phyloP scores from a whole-genome alignment of 2,888 invertebrate species.

The Rhyacophila evoluta region DNA sequence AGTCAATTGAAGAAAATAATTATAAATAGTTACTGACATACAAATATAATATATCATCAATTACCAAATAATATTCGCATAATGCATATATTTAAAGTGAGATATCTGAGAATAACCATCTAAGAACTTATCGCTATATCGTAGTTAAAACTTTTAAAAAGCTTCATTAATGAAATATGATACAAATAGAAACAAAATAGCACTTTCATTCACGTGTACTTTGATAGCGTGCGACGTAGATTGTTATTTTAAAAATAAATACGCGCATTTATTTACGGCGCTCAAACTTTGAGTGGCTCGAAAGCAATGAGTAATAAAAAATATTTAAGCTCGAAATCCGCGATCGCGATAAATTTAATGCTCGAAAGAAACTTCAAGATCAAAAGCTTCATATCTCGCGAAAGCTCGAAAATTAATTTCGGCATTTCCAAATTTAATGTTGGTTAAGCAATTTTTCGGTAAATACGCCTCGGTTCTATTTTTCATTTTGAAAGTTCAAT shows the following conservation, averaged over 20 bases:
- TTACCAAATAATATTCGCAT: too few relatives aligned
- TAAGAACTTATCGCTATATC: background rate
- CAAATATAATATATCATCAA: too few relatives aligned
- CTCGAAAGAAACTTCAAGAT: background rate
- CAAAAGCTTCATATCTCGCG: background rate
- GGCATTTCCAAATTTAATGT: background rate
- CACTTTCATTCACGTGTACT: background rate
- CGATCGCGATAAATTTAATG: background rate
- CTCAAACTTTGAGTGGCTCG: background rate
- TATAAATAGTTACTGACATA: too few relatives aligned
- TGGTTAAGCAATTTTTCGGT: background rate
- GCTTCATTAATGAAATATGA: too few relatives aligned
- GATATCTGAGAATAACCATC: background rate
- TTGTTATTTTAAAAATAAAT: background rate
- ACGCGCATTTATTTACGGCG: background rate
- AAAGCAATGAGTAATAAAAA: background rate
- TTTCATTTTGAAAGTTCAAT: background rate
- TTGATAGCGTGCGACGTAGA: background rate
- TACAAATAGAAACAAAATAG: too few relatives aligned
- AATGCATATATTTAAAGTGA: background rate
- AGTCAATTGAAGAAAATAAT: too few relatives aligned
- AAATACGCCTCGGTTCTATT: background rate
- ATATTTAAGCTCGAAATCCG: background rate
- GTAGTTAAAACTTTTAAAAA: background rate
- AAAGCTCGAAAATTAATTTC: constrained; percentile 11